Evolutionary conservation across 2,888 invertebrate species (phyloP), one percentile per base, ranked within the genome.

Genomic region (Dermolepida albohirtum): DNA sequence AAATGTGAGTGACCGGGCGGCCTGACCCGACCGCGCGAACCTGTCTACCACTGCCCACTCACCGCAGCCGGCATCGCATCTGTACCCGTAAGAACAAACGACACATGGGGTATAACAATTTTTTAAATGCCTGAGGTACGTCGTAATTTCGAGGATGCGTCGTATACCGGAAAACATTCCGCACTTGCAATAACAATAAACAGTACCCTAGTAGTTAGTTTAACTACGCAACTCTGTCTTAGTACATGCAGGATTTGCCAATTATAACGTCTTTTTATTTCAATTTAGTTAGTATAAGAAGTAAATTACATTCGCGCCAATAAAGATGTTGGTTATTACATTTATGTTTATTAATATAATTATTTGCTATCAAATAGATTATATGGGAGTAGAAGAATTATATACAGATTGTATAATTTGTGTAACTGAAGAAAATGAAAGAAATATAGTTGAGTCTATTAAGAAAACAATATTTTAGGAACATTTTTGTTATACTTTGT

Each of bases 1-100:
- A 47, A 71, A 75, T 75, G 75, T 74, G 74, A 75, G 74, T 75
- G 75, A 75, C 75, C 74, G 74, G 66, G 50, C 72, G 74, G 71
- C 72, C 71, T 74, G 74, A 74, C 74, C 75, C 73, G 70, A 70
- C 74, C 70, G 69, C 41, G 57, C 68, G 72, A 73, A 75, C 74
- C 74, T 74, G 74, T 74, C 74, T 73, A 67, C 10, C 6, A 7
- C 72, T 72, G 73, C 73, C 73, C 73, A 71, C 73, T 68, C 63
- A 59, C 68, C 68, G 69, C 69, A 50, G 47, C 11, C 17, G 69
- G 71, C 69, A 43, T 67, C 71, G 67, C 66, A 68, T 68, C 57
- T 63, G 64, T 39, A 47, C 65, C 27, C 27, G 29, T 27, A 57
- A 41, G 39, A 52, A 63, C 40, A 54, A 67, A 64, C 52, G 52